A percentile compares a stretch with the other conserved stretches of the same genome.
These are phyloP conservation scores for Smittia aterrima DNA, from an alignment of 2,888 invertebrate species.

Conservation along the genomic window DNA sequence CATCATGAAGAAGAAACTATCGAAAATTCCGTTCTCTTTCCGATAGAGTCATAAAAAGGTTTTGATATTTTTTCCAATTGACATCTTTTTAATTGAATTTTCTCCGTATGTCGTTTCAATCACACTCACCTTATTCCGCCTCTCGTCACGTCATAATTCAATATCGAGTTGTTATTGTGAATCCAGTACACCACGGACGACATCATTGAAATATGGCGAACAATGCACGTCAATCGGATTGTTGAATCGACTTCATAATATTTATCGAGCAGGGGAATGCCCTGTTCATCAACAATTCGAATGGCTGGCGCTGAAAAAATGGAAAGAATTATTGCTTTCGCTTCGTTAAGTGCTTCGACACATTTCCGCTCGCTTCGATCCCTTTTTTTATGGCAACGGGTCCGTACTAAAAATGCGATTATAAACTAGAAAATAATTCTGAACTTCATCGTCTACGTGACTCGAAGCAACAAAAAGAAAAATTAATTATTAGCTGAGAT, in stretches of 20 bases:
- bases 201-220: constrained; percentile 57
- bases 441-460: no score
- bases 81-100: constrained; percentile 13
- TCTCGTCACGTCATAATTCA: constrained; percentile 58
- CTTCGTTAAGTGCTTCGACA: no score
- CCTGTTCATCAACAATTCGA: constrained; percentile 58
- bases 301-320: constrained; percentile 54
- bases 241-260: constrained; percentile 60
- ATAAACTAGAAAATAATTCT: no score
- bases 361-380: no score
- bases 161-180: constrained; percentile 55
- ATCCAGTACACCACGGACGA: constrained; percentile 58
- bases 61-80: constrained; percentile 8
- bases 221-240: constrained; percentile 58
- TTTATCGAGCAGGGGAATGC: constrained; percentile 57
- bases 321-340: constrained; percentile 5
- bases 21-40: no score
- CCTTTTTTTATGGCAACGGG: no score
- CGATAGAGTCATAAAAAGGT: neutral
- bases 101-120: neutral
- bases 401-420: no score
- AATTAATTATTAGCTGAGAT: no score
- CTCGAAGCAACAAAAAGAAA: no score
- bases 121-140: constrained; percentile 55
- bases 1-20: no score